Conservation (phyloP, 2,888 invertebrate species). For the Agrotis segetum region DNA sequence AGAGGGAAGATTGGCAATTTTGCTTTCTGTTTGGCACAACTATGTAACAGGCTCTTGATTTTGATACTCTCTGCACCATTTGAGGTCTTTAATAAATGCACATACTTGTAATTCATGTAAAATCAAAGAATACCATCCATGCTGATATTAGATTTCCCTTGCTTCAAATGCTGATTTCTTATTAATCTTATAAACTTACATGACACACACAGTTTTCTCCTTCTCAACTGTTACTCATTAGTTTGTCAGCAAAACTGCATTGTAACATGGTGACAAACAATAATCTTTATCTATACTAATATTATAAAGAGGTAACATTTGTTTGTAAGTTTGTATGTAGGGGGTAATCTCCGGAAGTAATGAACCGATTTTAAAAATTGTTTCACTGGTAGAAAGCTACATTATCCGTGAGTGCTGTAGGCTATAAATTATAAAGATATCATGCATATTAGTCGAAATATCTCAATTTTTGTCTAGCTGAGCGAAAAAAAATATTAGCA, state of each 20-base stretch:
- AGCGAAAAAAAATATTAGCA: no score
- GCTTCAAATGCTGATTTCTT: neutral
- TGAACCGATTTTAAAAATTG: no score
- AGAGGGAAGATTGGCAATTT: neutral
- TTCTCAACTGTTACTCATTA: no score
- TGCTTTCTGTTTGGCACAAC: conserved; percentile 1
- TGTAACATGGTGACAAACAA: neutral
- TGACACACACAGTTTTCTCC: neutral
- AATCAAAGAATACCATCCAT: neutral
- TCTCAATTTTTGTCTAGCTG: no score
- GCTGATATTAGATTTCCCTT: neutral
- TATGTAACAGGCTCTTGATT: neutral
- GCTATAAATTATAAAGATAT: no score
- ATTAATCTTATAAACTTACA: conserved; percentile 2
- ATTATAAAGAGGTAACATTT: no score
- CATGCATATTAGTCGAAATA: no score
- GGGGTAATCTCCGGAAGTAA: no score
- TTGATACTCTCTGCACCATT: neutral
- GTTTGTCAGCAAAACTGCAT: neutral
- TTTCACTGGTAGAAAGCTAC: no score
- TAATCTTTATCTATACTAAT: no score
- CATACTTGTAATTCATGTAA: neutral
- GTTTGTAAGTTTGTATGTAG: no score
- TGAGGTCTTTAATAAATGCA: neutral
- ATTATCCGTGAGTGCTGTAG: no score